Evolutionary conservation across 2,888 invertebrate species (phyloP).

Genomic region (Margaritifera margaritifera): DNA sequence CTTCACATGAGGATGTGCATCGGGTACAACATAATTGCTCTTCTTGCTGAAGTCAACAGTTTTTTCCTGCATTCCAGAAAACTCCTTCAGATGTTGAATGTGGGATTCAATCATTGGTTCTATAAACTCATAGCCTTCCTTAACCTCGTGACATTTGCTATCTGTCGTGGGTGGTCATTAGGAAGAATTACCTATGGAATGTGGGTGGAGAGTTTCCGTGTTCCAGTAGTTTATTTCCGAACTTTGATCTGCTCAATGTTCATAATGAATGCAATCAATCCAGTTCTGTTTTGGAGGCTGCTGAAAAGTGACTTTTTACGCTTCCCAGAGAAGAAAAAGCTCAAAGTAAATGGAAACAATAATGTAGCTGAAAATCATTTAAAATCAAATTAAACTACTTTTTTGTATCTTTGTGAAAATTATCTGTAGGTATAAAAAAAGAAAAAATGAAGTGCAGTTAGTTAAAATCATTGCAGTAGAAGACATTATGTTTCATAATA

Average conservation of each 20-base stretch:
- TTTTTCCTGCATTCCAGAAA: constrained; percentile 71
- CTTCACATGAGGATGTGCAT: constrained; percentile 59
- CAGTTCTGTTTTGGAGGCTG: constrained; percentile 68
- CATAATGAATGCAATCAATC: constrained; percentile 65
- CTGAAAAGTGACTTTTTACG: constrained; percentile 67
- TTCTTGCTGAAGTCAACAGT: constrained; percentile 70
- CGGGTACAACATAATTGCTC: constrained; percentile 66
- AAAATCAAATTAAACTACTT: constrained; percentile 19
- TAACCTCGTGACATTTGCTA: constrained; percentile 66
- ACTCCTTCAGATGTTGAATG: constrained; percentile 66
- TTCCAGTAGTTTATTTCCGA: constrained; percentile 51
- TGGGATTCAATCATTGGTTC: constrained; percentile 51
- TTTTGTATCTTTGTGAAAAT: not conserved
- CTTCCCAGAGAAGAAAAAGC: constrained; percentile 10
- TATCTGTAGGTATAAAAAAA: not conserved
- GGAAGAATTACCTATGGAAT: constrained; percentile 58
- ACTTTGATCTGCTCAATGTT: constrained; percentile 55
- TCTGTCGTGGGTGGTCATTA: constrained; percentile 59
- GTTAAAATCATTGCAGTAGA: too few relatives aligned
- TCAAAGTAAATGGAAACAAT: constrained; percentile 40
- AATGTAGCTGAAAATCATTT: constrained; percentile 25
- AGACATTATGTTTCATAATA: too few relatives aligned
- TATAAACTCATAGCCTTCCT: constrained; percentile 58
- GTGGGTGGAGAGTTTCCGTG: constrained; percentile 46
- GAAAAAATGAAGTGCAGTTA: too few relatives aligned